phyloP scores from a whole-genome alignment of 2,888 invertebrate genomes.

The Dryobota labecula region DNA sequence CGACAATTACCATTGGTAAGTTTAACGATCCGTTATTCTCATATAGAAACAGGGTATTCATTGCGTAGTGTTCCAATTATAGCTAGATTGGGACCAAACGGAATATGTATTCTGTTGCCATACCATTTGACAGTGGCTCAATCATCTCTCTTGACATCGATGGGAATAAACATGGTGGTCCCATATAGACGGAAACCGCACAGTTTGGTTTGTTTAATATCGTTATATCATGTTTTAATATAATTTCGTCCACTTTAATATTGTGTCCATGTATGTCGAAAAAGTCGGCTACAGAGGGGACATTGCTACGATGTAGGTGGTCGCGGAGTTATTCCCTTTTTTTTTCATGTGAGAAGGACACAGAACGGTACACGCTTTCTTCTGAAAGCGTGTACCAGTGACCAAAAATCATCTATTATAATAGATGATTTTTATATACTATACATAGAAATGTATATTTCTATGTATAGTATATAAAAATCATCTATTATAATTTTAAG shows the following conservation, averaged over 20 bases:
- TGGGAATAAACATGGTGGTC: slow-evolving; percentile 53
- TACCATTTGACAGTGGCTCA: slow-evolving; percentile 31
- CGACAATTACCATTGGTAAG: neutral
- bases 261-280: slow-evolving; percentile 4
- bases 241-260: slow-evolving; percentile 48
- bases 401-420: too few relatives aligned
- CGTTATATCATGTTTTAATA: slow-evolving; percentile 48
- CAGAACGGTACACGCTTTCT: too few relatives aligned
- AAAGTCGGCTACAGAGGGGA: neutral
- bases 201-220: slow-evolving; percentile 40
- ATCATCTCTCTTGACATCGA: slow-evolving; percentile 45
- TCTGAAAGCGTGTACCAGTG: too few relatives aligned
- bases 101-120: neutral
- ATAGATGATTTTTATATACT: too few relatives aligned
- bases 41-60: neutral
- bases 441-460: too few relatives aligned
- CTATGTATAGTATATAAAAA: too few relatives aligned
- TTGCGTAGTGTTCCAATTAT: neutral
- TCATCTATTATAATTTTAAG: neutral
- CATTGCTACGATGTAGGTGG: neutral
- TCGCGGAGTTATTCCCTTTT: neutral
- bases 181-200: slow-evolving; percentile 37
- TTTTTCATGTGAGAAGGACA: neutral
- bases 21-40: neutral
- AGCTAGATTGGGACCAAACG: slow-evolving; percentile 35